phyloP scores from a whole-genome alignment of 2,888 invertebrate genomes.

The Metallyticus violacea region DNA sequence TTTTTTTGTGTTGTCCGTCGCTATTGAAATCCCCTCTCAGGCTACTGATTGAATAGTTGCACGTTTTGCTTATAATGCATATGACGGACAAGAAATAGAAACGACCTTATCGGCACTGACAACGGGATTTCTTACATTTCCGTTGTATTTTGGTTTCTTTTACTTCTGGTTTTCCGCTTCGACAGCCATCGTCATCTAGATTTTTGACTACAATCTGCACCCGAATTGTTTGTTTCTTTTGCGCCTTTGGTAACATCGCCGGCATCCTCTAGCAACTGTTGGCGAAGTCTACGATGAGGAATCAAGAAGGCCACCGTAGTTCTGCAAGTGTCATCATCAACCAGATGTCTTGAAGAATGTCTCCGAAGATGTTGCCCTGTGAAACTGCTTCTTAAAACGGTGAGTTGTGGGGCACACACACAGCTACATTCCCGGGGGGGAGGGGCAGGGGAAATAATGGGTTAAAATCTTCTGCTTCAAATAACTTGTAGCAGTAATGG shows the following conservation, averaged over 20 bases:
- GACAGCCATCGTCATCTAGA: not conserved
- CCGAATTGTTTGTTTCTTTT: not conserved
- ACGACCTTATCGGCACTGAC: not conserved
- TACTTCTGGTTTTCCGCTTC: not conserved
- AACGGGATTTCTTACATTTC: not conserved
- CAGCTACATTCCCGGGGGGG: too few relatives aligned
- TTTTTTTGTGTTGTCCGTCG: constrained; percentile 5
- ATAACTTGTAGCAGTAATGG: too few relatives aligned
- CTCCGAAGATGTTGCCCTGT: constrained; percentile 1
- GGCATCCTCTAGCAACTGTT: not conserved
- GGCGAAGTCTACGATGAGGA: not conserved
- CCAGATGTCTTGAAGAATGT: not conserved
- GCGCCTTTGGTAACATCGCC: not conserved
- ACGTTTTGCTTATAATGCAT: not conserved
- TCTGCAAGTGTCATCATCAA: not conserved
- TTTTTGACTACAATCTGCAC: not conserved
- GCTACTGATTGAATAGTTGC: not conserved
- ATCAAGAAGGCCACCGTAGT: not conserved
- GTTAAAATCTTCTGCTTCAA: too few relatives aligned
- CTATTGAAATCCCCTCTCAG: not conserved
- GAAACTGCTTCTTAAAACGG: constrained; percentile 13
- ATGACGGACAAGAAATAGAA: not conserved
- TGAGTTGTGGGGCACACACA: constrained; percentile 6
- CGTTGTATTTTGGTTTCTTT: not conserved
- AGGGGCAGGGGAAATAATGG: too few relatives aligned